A percentile compares a stretch with the other conserved stretches of the same genome.
Conservation (phyloP, 2,797 vertebrate genomes). For the Gallirallus australis region DNA sequence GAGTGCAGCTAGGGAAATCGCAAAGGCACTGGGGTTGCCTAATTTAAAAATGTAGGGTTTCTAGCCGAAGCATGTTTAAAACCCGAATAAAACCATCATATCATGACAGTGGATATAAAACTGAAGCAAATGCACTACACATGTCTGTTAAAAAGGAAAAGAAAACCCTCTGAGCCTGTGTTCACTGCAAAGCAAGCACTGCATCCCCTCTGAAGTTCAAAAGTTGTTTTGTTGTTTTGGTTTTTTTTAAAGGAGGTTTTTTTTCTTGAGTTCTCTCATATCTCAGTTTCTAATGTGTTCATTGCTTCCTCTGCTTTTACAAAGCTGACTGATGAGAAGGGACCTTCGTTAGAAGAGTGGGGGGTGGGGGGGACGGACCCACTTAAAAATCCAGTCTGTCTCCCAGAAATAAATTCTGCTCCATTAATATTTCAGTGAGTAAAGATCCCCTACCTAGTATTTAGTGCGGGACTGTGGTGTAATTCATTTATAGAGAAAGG, state of each 20-base stretch:
- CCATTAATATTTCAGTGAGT: conserved; percentile 34
- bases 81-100: conserved; percentile 80
- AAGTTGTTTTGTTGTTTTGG: conserved; percentile 54
- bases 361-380: background rate
- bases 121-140: conserved; percentile 79
- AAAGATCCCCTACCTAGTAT: background rate
- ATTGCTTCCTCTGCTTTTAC: conserved; percentile 27
- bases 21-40: conserved; percentile 76
- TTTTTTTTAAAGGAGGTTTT: conserved; percentile 3
- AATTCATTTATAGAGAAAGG: conserved; percentile 16
- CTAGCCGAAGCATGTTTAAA: conserved; percentile 76
- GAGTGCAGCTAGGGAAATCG: conserved; percentile 77
- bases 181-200: conserved; percentile 18
- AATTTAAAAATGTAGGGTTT: conserved; percentile 79
- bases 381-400: conserved; percentile 1
- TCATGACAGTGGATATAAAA: conserved; percentile 80
- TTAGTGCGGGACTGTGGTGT: background rate
- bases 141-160: conserved; percentile 54
- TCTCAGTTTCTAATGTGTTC: conserved; percentile 26
- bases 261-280: conserved; percentile 12
- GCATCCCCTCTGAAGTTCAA: conserved; percentile 67
- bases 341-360: conserved; percentile 28
- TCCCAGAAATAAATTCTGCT: background rate
- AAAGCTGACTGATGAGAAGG: conserved; percentile 17
- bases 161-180: background rate